Evolutionary conservation across 2,888 invertebrate species (phyloP).

Genomic region (Troides helena): DNA sequence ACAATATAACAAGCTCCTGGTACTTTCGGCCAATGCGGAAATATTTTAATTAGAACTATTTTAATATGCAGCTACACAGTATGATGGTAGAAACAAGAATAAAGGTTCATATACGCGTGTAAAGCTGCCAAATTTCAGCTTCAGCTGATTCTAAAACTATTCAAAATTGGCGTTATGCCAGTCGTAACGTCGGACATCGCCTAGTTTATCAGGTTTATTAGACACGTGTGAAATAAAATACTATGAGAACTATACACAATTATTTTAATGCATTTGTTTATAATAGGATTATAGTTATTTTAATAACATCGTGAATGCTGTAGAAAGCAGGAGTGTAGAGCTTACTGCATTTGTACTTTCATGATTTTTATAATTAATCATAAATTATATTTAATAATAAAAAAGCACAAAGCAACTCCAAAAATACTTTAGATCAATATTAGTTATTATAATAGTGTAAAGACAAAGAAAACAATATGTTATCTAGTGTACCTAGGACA

Average conservation of each 20-base stretch:
- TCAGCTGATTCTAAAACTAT: constrained; percentile 59
- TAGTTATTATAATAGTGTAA: too few species aligned
- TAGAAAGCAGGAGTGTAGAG: too few species aligned
- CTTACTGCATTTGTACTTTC: too few species aligned
- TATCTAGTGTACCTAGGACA: too few species aligned
- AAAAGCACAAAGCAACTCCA: too few species aligned
- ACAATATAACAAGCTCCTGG: neutral
- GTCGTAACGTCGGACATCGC: constrained; percentile 27
- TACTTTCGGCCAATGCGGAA: neutral
- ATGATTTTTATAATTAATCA: too few species aligned
- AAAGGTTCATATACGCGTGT: constrained; percentile 46
- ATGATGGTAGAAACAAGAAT: constrained; percentile 70
- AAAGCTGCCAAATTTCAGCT: constrained; percentile 67
- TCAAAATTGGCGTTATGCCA: constrained; percentile 56
- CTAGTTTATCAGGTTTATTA: constrained; percentile 3
- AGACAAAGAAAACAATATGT: too few species aligned
- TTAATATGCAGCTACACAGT: constrained; percentile 37
- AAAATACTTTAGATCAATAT: too few species aligned
- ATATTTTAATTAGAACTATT: constrained; percentile 4
- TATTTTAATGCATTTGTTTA: neutral
- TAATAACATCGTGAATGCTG: too few species aligned
- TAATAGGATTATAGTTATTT: neutral
- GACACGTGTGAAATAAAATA: constrained; percentile 5
- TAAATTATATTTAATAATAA: too few species aligned
- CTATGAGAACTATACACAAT: neutral